phyloP scores from a whole-genome alignment of 2,888 invertebrate species.

The Rhingia campestris region DNA sequence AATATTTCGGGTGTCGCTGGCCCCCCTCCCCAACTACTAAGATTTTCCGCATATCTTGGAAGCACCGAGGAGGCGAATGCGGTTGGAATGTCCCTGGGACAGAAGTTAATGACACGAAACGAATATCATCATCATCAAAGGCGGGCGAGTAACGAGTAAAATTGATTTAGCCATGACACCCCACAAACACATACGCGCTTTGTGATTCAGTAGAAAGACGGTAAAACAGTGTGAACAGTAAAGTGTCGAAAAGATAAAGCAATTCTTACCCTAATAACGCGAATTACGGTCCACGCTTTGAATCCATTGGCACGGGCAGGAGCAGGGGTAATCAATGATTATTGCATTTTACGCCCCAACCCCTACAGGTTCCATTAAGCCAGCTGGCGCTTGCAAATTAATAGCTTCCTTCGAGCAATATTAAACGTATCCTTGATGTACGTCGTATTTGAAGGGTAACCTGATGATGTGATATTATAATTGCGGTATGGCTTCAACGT shows the following conservation, averaged over 20 bases:
- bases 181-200: constrained; percentile 8
- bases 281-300: constrained; percentile 59
- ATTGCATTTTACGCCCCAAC: constrained; percentile 49
- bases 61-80: background rate
- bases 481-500: constrained; percentile 30
- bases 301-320: constrained; percentile 1
- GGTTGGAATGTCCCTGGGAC: constrained; percentile 57
- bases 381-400: constrained; percentile 10
- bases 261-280: constrained; percentile 64
- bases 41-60: background rate
- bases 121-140: constrained; percentile 66
- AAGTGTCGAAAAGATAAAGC: constrained; percentile 66
- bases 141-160: constrained; percentile 56
- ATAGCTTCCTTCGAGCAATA: constrained; percentile 28
- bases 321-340: constrained; percentile 61
- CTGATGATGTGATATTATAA: constrained; percentile 48
- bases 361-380: constrained; percentile 25
- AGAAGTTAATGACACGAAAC: constrained; percentile 69
- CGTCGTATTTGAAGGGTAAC: constrained; percentile 33
- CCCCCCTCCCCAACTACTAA: constrained; percentile 15
- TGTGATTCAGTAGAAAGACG: background rate
- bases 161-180: constrained; percentile 59
- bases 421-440: constrained; percentile 26
- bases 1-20: constrained; percentile 48
- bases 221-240: constrained; percentile 8